Base-by-base conservation (phyloP, 2,113 vertebrate species). In the Macquaria ambigua region DNA sequence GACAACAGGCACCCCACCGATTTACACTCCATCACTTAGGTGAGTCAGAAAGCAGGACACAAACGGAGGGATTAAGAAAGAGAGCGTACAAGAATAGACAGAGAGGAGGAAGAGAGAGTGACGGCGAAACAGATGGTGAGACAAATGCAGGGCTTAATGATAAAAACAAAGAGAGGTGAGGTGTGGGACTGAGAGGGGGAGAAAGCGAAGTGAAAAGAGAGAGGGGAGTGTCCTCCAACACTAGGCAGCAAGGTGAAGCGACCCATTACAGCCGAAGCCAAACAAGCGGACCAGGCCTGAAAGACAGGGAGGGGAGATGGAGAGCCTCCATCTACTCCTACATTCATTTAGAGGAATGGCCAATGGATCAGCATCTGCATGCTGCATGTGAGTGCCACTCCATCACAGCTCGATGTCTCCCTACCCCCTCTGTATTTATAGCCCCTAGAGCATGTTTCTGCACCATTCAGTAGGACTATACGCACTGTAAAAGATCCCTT, bases 201-300 rank as follows among this genome's bases (percentile, higher is more conserved):
- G 58, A 20, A 67, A 41, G 64, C 34, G 37, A 69, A 69, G 67
- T 61, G 79, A 62, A 70, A 80, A 59, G 71, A 75, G 66, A 55
- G 74, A 56, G 63, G 73, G 56, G 48, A 31, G 80, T 87, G 92
- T 94, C 95, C 95, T 95, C 93, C 88, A 91, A 84, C 74, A 43
- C 72, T 43, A 68, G 83, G 68, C 86, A 83, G 92, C 93, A 95
- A 95, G 94, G 95, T 95, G 94, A 95, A 95, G 92, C 64, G 74
- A 89, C 90, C 92, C 87, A 95, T 95, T 95, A 94, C 75, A 46
- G 73, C 37, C 77, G 59, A 73, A 91, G 91, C 87, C 93, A 93
- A 93, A 93, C 93, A 94, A 93, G 80, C 83, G 90, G 77, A 46
- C 79, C 84, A 68, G 83, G 86, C 46, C 77, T 77, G 73, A 70